Evolutionary conservation across 2,113 vertebrate genomes (phyloP).

Genomic region (Carollia perspicillata): DNA sequence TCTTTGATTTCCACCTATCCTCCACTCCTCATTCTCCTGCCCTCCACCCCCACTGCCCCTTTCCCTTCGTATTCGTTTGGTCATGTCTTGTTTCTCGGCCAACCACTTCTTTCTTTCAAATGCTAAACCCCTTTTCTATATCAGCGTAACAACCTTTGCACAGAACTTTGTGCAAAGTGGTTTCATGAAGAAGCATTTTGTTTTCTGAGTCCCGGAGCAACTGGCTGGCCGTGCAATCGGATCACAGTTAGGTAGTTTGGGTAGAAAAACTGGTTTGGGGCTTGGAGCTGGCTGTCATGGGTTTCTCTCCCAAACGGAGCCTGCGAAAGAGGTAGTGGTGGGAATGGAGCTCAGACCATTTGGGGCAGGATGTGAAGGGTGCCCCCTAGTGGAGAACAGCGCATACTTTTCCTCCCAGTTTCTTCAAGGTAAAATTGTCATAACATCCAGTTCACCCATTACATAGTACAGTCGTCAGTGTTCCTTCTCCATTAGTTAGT

Average conservation of each 20-base stretch:
- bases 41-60: accelerated
- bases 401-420: background rate
- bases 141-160: background rate
- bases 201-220: background rate
- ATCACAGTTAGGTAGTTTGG: background rate
- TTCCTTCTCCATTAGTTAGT: background rate
- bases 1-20: background rate
- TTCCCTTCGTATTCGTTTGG: background rate
- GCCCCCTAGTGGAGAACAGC: background rate
- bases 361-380: background rate
- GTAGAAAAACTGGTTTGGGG: slow-evolving; percentile 45
- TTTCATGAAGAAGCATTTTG: slow-evolving; percentile 27
- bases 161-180: background rate
- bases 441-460: background rate
- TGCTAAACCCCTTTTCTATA: background rate
- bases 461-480: background rate
- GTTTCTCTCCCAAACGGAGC: background rate
- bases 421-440: background rate
- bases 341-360: background rate
- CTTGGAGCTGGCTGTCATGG: background rate
- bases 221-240: background rate
- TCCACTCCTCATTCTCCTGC: background rate
- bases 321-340: background rate
- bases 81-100: slow-evolving; percentile 28
- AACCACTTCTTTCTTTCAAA: background rate